Evolutionary conservation across 2,888 invertebrate genomes (phyloP).

Genomic region (Ephialtes manifestator): DNA sequence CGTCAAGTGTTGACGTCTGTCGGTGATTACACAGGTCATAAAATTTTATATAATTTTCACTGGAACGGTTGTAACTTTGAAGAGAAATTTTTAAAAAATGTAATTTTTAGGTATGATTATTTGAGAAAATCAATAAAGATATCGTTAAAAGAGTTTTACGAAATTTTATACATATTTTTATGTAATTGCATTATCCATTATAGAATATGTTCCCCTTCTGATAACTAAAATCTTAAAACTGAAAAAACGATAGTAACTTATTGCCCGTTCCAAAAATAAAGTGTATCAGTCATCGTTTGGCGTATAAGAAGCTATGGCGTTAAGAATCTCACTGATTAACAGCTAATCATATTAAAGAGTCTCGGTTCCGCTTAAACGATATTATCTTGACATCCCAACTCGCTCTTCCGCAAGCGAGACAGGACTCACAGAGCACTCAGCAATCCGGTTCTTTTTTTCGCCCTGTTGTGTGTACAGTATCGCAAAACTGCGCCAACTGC

Average conservation of each 20-base stretch:
- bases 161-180: no score
- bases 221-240: no score
- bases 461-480: constrained; percentile 69
- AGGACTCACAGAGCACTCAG: constrained; percentile 25
- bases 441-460: constrained; percentile 46
- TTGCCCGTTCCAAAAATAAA: no score
- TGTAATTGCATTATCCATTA: no score
- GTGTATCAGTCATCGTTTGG: no score
- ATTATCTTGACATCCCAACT: not conserved
- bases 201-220: no score
- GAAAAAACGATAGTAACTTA: no score
- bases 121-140: no score
- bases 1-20: not conserved
- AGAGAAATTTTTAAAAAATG: no score
- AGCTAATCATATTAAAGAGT: not conserved
- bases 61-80: no score
- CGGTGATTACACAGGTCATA: not conserved
- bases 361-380: not conserved
- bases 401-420: constrained; percentile 9
- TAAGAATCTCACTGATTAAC: not conserved
- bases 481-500: constrained; percentile 76
- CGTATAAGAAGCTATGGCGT: not conserved
- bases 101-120: no score
- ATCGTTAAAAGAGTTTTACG: no score
- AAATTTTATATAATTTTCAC: not conserved